Base-by-base conservation (phyloP, 2,797 vertebrate genomes). In the Phrynocephalus vlangalii region DNA sequence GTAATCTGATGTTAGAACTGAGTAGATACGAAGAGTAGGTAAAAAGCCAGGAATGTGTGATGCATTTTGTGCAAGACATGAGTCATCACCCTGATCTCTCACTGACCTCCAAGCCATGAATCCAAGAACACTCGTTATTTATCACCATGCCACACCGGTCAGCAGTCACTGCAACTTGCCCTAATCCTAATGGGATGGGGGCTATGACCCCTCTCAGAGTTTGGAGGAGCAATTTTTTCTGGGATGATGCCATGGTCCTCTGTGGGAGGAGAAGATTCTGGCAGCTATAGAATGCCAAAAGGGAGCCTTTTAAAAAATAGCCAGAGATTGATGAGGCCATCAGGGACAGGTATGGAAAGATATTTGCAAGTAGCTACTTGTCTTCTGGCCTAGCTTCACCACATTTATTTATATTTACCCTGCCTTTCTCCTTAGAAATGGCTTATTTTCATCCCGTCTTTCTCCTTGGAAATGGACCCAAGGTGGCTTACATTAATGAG, bases 31-130 rank as follows among this genome's bases (percentile, higher is more conserved):
- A 75, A 81, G n/a, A 88, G 78, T 88, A 85, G 87, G 87, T 82
- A 70, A 88, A 88, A 88, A 83, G 83, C 78, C 79, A 88, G 79
- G 87, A 85, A 82, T 76, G 71, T 76, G 15, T 82, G 83, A 76
- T 76, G 44, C 30, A 85, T 68, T 44, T 33, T 30, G 26, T 30
- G 26, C 30, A 48, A 75, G 48, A 56, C 71, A 44, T 88, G 71
- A 85, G 83, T 88, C 87, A 88, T 85, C 60, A 13, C 13, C 71
- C 48, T 82, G 87, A 60, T 85, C 71, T 38, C 76, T 82, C n/a
- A 28, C 18, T 70, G 82, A 81, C 84, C 77, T 81, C 60, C 50
- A 10, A 66, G 30, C 28, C 86, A 30, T n/a, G 5, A 1, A 63
- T 78, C 86, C 66, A 66, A 77, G 78, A 76, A 82, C 66, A 60